Base-by-base conservation (phyloP, 2,797 vertebrate genomes). In the Falco berigora region DNA sequence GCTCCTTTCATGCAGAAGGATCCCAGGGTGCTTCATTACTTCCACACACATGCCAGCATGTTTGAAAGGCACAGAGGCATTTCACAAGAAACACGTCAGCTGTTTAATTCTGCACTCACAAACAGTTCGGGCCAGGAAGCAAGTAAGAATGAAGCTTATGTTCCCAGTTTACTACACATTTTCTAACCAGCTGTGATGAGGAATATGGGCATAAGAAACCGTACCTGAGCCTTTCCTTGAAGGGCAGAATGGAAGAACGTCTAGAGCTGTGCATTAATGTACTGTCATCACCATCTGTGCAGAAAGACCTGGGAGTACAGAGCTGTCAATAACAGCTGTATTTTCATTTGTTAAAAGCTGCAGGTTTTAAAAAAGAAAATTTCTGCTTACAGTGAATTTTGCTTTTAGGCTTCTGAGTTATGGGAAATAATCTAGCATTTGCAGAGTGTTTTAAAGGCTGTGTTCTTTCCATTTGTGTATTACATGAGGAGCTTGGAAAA, bases 271-370 rank as follows among this genome's bases (percentile, higher is more conserved):
- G 77, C 71, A 53, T 68, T 64, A 44, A 77, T 79, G 77, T 77
- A 68, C 88, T 38, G 46, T 52, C 93, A 83, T 47, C 74, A 78
- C 92, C 93, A 96, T 90, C 87, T 94, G 94, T 92, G 91, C 95
- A 86, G 83, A 63, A 46, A 71, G 77, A 72, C 77, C 90, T 68
- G 46, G 8, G 27, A 93, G 72, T 23, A 36, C 81, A 64, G 75
- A 89, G 34, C 90, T 97, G 84, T 69, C 93, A 95, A 59, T 74
- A 78, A 87, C 22, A 27, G 40, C 88, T 77, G 73, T 4, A 55
- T 59, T 89, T 76, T 74, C 62, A 64, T 62, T 80, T 90, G 75
- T 77, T 95, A 64, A 82, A 96, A 94, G 86, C 90, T 91, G 64
- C 50, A 77, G 72, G 32, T 63, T 90, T 63, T 56, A 5, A 49